A percentile compares a stretch with the other conserved stretches of the same genome.
phyloP scores from a whole-genome alignment of 1,140 invertebrate genomes.

The Drosophila ambigua region DNA sequence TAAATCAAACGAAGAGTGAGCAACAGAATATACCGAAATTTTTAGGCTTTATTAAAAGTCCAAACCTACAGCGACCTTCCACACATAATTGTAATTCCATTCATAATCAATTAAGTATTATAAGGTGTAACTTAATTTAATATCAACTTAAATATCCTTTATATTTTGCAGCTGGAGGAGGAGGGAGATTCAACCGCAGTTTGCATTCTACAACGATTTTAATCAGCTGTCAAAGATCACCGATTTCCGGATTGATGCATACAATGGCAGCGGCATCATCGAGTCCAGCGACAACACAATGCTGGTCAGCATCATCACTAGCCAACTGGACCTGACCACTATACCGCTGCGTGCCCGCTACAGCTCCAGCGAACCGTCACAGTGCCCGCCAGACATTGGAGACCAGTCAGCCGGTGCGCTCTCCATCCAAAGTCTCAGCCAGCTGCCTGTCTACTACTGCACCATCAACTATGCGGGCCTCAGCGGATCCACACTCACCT shows the following conservation, averaged over 20 bases:
- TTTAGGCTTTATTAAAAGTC: not conserved
- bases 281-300: slow-evolving; percentile 71
- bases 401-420: slow-evolving; percentile 35
- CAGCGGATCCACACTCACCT: slow-evolving; percentile 48
- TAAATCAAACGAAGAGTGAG: too few species aligned
- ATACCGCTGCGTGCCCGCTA: slow-evolving; percentile 34
- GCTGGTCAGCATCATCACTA: slow-evolving; percentile 26
- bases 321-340: slow-evolving; percentile 14
- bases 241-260: slow-evolving; percentile 24
- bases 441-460: slow-evolving; percentile 49
- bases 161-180: not conserved
- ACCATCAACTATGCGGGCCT: slow-evolving; percentile 28
- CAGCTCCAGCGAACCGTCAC: slow-evolving; percentile 40
- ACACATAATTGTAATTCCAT: too few species aligned
- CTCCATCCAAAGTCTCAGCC: slow-evolving; percentile 23
- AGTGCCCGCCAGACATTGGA: slow-evolving; percentile 63
- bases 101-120: too few species aligned
- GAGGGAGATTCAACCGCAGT: not conserved
- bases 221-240: slow-evolving; percentile 42
- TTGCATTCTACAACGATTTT: slow-evolving; percentile 56
- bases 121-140: too few species aligned
- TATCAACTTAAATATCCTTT: too few species aligned
- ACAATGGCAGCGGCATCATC: slow-evolving; percentile 42
- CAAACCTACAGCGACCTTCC: too few species aligned
- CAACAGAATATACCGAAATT: too few species aligned